A percentile compares a stretch with the other conserved stretches of the same genome.
These are phyloP conservation scores for Neolamprologus caudopunctatus DNA, from an alignment of 2,113 vertebrate species.

Conservation along the genomic window DNA sequence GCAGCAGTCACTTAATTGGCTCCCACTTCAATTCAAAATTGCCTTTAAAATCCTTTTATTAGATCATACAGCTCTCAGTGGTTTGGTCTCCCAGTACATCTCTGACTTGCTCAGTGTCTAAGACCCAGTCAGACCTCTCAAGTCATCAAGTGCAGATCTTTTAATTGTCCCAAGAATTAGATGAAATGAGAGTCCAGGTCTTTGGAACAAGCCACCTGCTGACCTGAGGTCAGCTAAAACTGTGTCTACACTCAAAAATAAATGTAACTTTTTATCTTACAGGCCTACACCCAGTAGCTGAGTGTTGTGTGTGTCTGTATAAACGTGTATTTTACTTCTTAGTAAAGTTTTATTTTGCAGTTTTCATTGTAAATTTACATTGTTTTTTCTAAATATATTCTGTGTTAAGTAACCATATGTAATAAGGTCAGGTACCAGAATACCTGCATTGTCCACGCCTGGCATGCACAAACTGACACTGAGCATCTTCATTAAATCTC, in stretches of 20 bases:
- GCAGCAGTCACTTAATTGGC: background rate
- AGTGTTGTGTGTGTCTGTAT: background rate
- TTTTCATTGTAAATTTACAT: background rate
- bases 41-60: background rate
- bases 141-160: background rate
- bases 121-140: background rate
- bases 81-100: background rate
- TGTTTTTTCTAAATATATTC: rapidly evolving
- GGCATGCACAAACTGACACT: background rate
- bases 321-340: background rate
- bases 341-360: background rate
- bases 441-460: background rate
- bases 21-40: background rate
- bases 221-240: background rate
- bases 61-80: background rate
- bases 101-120: background rate
- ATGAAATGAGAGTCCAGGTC: background rate
- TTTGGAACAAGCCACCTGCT: background rate
- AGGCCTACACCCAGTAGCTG: background rate
- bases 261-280: background rate
- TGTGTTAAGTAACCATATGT: background rate
- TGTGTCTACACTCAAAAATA: background rate
- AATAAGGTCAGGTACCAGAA: background rate
- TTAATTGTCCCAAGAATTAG: background rate
- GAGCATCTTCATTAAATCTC: background rate